Conservation (phyloP, 2,797 vertebrate species). For the Chloroceryle amazona region DNA sequence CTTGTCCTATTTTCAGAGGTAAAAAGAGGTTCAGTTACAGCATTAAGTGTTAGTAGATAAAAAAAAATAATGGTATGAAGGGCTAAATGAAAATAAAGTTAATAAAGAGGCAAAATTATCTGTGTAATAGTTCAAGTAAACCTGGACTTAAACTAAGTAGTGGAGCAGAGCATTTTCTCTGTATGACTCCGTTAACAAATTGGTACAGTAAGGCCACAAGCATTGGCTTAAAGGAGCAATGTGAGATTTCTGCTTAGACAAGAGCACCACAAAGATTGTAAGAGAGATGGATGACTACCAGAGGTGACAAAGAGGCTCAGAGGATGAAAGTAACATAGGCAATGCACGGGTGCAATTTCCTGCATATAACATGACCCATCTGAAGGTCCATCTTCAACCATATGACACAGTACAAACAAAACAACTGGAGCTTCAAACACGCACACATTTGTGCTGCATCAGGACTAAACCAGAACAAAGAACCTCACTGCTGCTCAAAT, state of each 20-base stretch:
- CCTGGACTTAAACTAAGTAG: conserved; percentile 37
- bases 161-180: conserved; percentile 16
- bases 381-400: neutral
- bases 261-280: neutral
- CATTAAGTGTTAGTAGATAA: neutral
- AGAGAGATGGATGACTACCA: neutral
- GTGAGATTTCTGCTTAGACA: conserved; percentile 48
- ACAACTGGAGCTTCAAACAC: neutral
- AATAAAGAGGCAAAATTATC: conserved; percentile 49
- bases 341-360: neutral
- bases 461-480: neutral
- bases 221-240: conserved; percentile 7
- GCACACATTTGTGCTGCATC: neutral
- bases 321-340: neutral
- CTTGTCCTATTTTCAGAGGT: conserved; percentile 88
- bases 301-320: neutral
- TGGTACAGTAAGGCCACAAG: conserved; percentile 16
- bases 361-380: conserved; percentile 6
- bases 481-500: neutral
- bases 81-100: conserved; percentile 55
- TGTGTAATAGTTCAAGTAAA: conserved; percentile 41
- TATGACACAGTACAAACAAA: neutral
- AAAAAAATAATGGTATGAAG: conserved; percentile 1
- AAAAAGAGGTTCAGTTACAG: conserved; percentile 68
- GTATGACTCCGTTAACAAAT: neutral